A percentile compares a stretch with the other conserved stretches of the same genome.
Conservation (phyloP, 2,113 vertebrate species). For the Geococcyx californianus region DNA sequence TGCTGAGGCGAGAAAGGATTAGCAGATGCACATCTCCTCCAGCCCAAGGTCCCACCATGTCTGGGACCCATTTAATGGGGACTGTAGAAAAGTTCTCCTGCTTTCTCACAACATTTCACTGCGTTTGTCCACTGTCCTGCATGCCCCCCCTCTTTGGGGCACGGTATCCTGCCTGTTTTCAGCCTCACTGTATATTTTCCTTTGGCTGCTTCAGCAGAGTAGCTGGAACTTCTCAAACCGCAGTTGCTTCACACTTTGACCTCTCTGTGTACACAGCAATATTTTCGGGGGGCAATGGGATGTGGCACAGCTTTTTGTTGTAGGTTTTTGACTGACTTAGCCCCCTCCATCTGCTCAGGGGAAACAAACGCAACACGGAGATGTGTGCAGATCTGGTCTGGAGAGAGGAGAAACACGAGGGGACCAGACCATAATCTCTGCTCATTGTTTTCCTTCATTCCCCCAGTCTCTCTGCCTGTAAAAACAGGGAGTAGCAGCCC, state of each 20-base stretch:
- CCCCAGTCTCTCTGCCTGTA: accelerated
- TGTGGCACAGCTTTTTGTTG: background rate
- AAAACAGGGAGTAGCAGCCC: background rate
- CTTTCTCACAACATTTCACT: accelerated
- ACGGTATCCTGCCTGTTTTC: background rate
- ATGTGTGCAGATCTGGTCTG: background rate
- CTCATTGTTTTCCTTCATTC: background rate
- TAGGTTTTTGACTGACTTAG: background rate
- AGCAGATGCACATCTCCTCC: background rate
- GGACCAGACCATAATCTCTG: background rate
- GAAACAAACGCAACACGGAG: background rate
- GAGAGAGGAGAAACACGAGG: accelerated
- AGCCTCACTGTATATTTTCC: background rate
- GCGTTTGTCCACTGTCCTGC: background rate
- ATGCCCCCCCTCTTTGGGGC: accelerated
- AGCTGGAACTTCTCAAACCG: slow-evolving; percentile 24
- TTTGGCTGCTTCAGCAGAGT: background rate
- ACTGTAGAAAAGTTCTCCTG: background rate
- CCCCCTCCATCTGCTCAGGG: background rate
- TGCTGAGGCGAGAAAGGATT: accelerated
- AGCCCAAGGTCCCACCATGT: background rate
- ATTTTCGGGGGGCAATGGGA: background rate
- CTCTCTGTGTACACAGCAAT: background rate
- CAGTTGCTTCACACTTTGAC: background rate
- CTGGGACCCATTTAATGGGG: background rate